Percentiles rank a stretch among this genome's conserved stretches.
These are phyloP conservation scores for Corythornis cristatus DNA, from an alignment of 2,113 vertebrate genomes.

Conservation along the genomic window DNA sequence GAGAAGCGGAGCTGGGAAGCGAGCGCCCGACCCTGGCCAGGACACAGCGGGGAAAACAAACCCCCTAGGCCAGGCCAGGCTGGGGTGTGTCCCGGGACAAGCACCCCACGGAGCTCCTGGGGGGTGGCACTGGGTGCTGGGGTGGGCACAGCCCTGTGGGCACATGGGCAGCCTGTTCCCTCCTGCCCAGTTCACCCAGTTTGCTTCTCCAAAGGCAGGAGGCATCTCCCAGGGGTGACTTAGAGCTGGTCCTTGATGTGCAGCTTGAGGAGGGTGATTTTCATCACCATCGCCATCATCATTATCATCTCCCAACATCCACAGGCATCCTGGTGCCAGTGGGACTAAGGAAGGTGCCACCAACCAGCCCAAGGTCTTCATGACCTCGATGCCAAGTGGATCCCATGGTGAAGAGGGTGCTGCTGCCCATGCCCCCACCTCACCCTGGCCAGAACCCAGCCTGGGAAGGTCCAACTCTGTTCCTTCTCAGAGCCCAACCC, in stretches of 20 bases:
- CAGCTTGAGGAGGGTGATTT: fast-evolving
- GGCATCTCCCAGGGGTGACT: fast-evolving
- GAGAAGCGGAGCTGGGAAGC: neutral
- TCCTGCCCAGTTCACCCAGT: neutral
- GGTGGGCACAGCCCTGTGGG: neutral
- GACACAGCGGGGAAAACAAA: neutral
- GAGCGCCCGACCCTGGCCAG: neutral
- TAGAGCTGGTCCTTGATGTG: neutral
- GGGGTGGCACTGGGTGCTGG: fast-evolving
- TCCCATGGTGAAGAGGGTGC: neutral
- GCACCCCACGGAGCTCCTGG: fast-evolving
- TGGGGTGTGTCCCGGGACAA: fast-evolving
- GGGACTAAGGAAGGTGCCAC: neutral
- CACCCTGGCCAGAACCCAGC: neutral
- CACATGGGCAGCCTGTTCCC: fast-evolving
- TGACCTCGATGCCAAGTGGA: neutral
- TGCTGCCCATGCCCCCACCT: fast-evolving
- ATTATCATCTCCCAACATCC: fast-evolving
- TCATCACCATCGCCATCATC: neutral
- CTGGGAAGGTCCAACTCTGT: neutral
- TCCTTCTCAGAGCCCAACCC: neutral
- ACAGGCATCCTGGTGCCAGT: fast-evolving
- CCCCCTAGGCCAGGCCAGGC: neutral
- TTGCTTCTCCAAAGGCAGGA: neutral
- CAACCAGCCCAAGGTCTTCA: fast-evolving